Conservation (phyloP, 64 coral and sea anemone genomes). For the Pachyseris speciosa region DNA sequence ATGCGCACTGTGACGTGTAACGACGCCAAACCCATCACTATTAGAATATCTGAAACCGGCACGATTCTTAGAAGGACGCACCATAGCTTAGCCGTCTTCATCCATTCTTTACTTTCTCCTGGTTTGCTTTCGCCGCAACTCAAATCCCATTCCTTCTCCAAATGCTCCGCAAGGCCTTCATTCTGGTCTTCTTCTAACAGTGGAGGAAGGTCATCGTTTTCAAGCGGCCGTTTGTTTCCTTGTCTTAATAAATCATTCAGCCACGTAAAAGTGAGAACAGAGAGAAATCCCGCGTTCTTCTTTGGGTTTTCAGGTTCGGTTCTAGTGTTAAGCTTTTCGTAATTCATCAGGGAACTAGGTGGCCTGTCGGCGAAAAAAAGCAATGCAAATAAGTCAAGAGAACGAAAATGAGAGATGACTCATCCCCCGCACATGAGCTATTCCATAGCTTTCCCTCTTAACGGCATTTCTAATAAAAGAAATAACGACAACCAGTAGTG, state of each 20-base stretch:
- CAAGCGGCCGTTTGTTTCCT: background rate
- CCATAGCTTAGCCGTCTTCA: background rate
- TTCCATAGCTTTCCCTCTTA: no score
- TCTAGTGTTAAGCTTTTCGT: background rate
- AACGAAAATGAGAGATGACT: no score
- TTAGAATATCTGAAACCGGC: background rate
- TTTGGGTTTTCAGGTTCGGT: background rate
- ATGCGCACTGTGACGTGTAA: background rate
- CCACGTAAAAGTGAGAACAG: background rate
- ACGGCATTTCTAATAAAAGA: no score
- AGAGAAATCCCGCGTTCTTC: background rate
- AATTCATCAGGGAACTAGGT: no score
- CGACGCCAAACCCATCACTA: background rate
- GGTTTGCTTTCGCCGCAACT: background rate
- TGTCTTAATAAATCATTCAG: background rate
- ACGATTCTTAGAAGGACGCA: background rate
- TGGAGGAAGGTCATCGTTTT: conserved; percentile 1
- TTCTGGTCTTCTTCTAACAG: background rate
- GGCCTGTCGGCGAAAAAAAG: no score
- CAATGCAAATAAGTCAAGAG: no score
- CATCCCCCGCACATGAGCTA: no score
- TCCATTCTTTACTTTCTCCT: background rate
- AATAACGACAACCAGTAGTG: no score
- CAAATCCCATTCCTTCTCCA: background rate
- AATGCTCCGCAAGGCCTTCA: background rate